Evolutionary conservation across 2,888 invertebrate genomes (phyloP), one percentile per base, ranked within the genome.

Genomic region (Coleophora deauratella): DNA sequence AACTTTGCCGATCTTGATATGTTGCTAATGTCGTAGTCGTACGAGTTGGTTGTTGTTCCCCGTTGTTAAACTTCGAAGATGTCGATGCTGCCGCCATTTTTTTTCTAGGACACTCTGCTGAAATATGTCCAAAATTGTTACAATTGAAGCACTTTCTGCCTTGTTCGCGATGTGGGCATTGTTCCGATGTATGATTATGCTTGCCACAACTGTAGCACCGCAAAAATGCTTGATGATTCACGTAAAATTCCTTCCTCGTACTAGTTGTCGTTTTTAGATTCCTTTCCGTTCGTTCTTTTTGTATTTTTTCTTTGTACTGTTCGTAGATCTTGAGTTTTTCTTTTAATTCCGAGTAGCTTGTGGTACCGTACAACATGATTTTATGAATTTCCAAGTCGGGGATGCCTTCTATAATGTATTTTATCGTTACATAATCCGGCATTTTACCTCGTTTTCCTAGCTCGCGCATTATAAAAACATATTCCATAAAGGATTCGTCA

Each of bases 131-230:
- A 14, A 9, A 10, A n/a, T n/a, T n/a, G n/a, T n/a, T n/a, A n/a
- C n/a, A n/a, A n/a, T n/a, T n/a, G n/a, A n/a, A n/a, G n/a, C 8
- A 7, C 4, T 9, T 34, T 34, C 13, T 52, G 15, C 14, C 13
- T 14, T 14, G 14, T 13, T 34, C 34, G 13, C 8, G 9, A 6
- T 8, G 34, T 12, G 15, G 13, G 13, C 15, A 13, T 10, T 13
- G n/a, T n/a, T 12, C 12, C 10, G 34, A 9, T 14, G 7, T 7
- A 34, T 34, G 34, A 14, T 8, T 14, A 13, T 12, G 6, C 3
- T 34, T 14, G 13, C 34, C 34, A 14, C 34, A 34, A 14, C n/a
- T 34, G 10, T 13, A 34, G 14, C 34, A 34, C 8, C n/a, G 6
- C 13, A 9, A 7, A n/a, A n/a, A n/a, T n/a, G n/a, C n/a, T n/a